These are phyloP conservation scores for Phaethon lepturus DNA, from an alignment of 2,113 vertebrate genomes.

Conservation along the genomic window DNA sequence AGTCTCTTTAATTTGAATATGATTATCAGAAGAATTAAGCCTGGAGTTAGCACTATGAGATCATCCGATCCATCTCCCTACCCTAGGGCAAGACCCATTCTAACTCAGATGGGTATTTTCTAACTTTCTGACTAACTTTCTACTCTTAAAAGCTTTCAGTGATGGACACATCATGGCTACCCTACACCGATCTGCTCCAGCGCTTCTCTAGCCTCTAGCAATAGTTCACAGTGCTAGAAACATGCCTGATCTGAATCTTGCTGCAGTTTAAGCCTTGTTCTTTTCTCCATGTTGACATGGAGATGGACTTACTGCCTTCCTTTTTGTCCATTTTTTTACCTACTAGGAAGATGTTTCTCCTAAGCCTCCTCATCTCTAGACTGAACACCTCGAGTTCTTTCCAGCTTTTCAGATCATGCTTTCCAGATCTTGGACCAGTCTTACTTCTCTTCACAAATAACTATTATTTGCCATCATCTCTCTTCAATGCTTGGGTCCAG, in stretches of 20 bases:
- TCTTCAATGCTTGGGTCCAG: not conserved
- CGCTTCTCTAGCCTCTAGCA: not conserved
- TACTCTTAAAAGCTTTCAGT: not conserved
- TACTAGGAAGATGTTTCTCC: not conserved
- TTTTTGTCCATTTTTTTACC: not conserved
- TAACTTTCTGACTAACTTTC: not conserved
- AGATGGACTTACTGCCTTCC: not conserved
- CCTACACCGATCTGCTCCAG: not conserved
- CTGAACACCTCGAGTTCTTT: not conserved
- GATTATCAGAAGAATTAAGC: constrained; percentile 1
- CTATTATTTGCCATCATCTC: not conserved
- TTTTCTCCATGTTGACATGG: not conserved
- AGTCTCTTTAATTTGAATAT: not conserved
- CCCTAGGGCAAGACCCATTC: not conserved
- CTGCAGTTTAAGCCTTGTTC: not conserved
- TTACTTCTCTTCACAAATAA: not conserved
- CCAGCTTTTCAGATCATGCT: not conserved
- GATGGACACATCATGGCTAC: not conserved
- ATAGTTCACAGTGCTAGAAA: not conserved
- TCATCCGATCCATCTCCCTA: not conserved
- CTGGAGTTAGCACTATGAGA: not conserved
- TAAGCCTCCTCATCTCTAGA: not conserved
- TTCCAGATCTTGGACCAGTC: not conserved
- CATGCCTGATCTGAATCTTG: not conserved
- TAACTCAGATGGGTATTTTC: not conserved